Evolutionary conservation across 2,113 vertebrate species (phyloP), one percentile per base, ranked within the genome.

Genomic region (Lynx canadensis): DNA sequence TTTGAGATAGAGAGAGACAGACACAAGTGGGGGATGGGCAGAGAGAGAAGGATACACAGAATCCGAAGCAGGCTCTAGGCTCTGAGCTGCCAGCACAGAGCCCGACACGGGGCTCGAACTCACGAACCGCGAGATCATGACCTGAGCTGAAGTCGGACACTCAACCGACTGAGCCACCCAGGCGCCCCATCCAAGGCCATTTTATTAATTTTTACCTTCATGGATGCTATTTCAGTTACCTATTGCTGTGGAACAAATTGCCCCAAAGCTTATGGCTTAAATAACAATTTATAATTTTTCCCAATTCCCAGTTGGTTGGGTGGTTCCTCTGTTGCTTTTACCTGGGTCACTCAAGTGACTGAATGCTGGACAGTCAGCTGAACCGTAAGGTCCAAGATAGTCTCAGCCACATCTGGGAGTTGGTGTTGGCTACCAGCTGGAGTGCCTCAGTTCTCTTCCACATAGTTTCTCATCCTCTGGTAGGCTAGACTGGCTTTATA

Each of bases 151-250:
- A 45, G 45, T 45, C 0, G 8, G 45, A 45, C 45, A 45, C 45
- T 45, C 45, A 45, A 45, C 45, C 45, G 45, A 45, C 45, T 45
- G 45, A 45, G 45, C 7, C 45, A 45, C 45, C 45, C 45, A 45
- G 45, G 45, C 8, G 8, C 45, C 45, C 1, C 45, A 45, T 45
- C 45, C 45, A 45, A 45, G 48, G 52, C 14, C 25, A 80, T 65
- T 95, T 88, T 84, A 36, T 74, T 88, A 74, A 96, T 74, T 97
- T 91, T 91, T 76, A 71, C 23, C 88, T 92, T 69, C 4, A 52
- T 55, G 50, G n/a, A 69, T 95, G 11, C 78, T 88, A 27, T 71
- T 89, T 96, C 0, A 7, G 41, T 91, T 83, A 96, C 4, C 25
- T 79, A 31, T 80, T 91, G 57, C 41, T 93, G 6, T 9, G 8